Conservation (phyloP, 2,113 vertebrate species). For the Neogale vison region DNA sequence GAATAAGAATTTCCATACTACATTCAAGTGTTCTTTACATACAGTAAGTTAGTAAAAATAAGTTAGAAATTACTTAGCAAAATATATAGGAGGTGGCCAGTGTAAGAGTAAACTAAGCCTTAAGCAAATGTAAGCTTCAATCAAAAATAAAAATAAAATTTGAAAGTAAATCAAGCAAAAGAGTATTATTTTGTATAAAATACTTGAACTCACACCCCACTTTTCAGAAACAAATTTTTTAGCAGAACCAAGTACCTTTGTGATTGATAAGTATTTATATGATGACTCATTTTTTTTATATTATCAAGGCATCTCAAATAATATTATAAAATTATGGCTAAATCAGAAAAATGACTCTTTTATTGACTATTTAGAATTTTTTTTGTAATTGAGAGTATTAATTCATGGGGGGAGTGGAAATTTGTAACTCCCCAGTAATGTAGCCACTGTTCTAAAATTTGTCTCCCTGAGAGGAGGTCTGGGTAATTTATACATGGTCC, state of each 20-base stretch:
- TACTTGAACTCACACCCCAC: not conserved
- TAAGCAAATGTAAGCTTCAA: not conserved
- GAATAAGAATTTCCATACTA: not conserved
- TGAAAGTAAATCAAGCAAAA: not conserved
- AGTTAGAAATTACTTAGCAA: not conserved
- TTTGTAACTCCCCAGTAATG: not conserved
- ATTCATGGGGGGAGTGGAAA: not conserved
- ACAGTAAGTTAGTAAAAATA: not conserved
- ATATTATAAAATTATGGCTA: not conserved
- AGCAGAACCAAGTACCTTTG: not conserved
- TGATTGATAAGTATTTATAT: not conserved
- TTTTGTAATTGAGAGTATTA: not conserved
- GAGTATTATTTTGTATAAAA: not conserved
- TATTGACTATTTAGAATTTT: not conserved
- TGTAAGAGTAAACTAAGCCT: not conserved
- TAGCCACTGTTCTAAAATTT: not conserved
- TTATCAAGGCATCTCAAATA: not conserved
- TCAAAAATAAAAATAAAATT: conserved; percentile 31
- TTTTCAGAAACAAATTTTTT: conserved; percentile 12
- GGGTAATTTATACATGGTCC: not conserved
- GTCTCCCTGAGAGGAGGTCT: not conserved
- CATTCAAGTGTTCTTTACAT: not conserved
- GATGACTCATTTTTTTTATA: not conserved
- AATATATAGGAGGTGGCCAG: not conserved
- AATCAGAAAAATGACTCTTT: not conserved